phyloP scores from a whole-genome alignment of 2,888 invertebrate species.

The Aspidiotus rigidus region DNA sequence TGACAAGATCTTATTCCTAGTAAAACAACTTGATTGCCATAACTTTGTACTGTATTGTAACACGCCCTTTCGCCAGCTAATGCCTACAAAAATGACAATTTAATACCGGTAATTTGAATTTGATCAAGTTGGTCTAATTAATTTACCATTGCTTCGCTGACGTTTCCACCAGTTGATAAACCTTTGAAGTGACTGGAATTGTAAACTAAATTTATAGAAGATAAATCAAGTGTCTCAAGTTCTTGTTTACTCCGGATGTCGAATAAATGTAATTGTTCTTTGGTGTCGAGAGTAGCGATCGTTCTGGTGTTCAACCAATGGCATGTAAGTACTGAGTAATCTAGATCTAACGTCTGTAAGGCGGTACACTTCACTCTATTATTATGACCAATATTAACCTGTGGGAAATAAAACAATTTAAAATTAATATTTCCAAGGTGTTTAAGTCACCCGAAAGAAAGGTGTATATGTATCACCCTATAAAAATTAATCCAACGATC shows the following conservation, averaged over 20 bases:
- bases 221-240: constrained; percentile 70
- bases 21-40: constrained; percentile 58
- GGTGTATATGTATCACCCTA: constrained; percentile 48
- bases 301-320: constrained; percentile 76
- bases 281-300: constrained; percentile 72
- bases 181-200: constrained; percentile 82
- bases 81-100: constrained; percentile 45
- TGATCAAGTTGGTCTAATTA: not conserved
- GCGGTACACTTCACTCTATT: constrained; percentile 53
- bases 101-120: not conserved
- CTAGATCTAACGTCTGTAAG: constrained; percentile 60
- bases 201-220: constrained; percentile 71
- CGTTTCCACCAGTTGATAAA: constrained; percentile 90
- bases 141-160: constrained; percentile 61
- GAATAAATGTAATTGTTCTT: constrained; percentile 75
- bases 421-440: constrained; percentile 36
- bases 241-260: constrained; percentile 84
- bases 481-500: constrained; percentile 77
- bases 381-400: constrained; percentile 49
- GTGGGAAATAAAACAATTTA: constrained; percentile 37
- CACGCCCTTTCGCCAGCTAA: constrained; percentile 65
- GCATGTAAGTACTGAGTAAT: constrained; percentile 63
- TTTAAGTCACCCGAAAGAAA: not conserved
- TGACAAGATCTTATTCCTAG: constrained; percentile 57
- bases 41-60: constrained; percentile 61